Evolutionary conservation across 2,113 vertebrate genomes (phyloP), one percentile per base, ranked within the genome.

Genomic region (Formicarius rufipectus): DNA sequence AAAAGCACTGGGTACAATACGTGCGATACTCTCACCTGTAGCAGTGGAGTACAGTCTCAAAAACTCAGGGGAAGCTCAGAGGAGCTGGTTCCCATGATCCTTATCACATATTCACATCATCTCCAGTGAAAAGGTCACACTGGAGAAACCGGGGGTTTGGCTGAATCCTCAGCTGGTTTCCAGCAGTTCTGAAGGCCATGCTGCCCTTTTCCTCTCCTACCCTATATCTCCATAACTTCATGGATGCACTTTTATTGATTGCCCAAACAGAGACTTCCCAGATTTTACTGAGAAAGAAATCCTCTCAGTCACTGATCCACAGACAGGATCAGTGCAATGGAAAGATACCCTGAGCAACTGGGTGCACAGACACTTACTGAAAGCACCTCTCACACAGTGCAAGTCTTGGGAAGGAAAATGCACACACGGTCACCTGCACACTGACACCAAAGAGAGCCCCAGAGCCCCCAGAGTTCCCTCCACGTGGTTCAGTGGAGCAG

Each of bases 401-500:
- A 35, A 28, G 39, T 15, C 45, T 77, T 8, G 15, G 56, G 13
- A 17, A 39, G 7, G 62, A 45, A 53, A 56, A 9, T 24, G 1
- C 6, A 12, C 47, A 10, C 37, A 2, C 0, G 6, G 35, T 52
- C 27, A 74, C 18, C n/a, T 22, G 67, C 7, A 1, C 40, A 24
- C 14, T 24, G 56, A 31, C 66, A 85, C 8, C 53, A 49, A 45
- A 75, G 80, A 87, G 22, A 55, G 27, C 23, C 64, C 42, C 47
- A 24, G 62, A 80, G 71, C 35, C 44, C 52, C 52, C 16, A 4
- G 30, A 37, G 6, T 30, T 49, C 30, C 28, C 12, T 30, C 28
- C 30, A 0, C 0, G 0, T 7, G 8, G 20, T 5, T 31, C 37
- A 31, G 0, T 1, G 9, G 33, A 89, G 72, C 73, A 28, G 86